phyloP scores from a whole-genome alignment of 2,797 vertebrate genomes.

The Smutsia gigantea region DNA sequence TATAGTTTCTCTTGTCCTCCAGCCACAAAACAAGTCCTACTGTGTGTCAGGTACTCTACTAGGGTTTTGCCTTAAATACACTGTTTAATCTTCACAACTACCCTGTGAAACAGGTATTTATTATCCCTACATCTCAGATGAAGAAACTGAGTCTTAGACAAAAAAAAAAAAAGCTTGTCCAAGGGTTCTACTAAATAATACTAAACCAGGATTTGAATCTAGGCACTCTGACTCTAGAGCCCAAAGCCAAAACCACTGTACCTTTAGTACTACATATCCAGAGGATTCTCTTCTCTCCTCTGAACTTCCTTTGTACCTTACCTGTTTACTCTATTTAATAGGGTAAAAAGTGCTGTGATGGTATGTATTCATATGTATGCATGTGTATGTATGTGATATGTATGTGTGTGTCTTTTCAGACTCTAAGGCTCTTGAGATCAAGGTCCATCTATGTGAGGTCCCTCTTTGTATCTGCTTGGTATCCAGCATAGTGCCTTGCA shows the following conservation, averaged over 20 bases:
- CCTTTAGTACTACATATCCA: background rate
- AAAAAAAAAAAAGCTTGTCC: background rate
- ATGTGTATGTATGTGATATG: background rate
- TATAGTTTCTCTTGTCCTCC: background rate
- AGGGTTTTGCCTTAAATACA: background rate
- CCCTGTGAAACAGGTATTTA: background rate
- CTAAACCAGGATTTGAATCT: background rate
- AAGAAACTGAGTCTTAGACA: background rate
- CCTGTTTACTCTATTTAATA: background rate
- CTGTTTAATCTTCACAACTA: background rate
- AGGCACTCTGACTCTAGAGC: background rate
- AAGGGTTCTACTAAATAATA: background rate
- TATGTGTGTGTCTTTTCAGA: background rate
- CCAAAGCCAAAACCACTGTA: background rate
- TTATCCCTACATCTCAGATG: background rate
- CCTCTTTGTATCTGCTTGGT: background rate
- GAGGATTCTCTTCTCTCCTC: background rate
- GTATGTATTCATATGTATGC: background rate
- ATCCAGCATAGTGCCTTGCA: background rate
- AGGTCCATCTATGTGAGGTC: background rate
- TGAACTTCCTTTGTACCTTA: background rate
- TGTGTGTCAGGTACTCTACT: background rate
- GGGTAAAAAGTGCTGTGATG: background rate
- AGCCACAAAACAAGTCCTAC: background rate
- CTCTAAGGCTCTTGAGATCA: background rate